Percentiles rank a stretch among this genome's conserved stretches.
Conservation (phyloP, 2,113 vertebrate genomes). For the Cyphomyrus plagiostoma region DNA sequence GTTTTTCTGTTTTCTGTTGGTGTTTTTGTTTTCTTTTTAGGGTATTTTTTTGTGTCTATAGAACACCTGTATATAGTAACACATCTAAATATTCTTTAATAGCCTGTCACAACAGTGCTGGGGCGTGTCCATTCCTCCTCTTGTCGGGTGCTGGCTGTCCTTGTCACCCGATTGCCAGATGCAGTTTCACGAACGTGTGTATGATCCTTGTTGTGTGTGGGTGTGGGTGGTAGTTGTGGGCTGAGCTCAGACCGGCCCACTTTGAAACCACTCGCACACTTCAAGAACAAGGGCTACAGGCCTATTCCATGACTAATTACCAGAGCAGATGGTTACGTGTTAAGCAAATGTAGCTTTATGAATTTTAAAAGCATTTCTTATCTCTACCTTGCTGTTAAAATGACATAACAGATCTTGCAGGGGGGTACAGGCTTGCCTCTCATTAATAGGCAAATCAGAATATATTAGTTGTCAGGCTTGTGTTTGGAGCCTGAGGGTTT, state of each 20-base stretch:
- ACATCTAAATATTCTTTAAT: not conserved
- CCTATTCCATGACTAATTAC: not conserved
- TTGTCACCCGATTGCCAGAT: not conserved
- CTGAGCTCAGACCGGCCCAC: not conserved
- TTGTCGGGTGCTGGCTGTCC: not conserved
- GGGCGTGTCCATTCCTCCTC: not conserved
- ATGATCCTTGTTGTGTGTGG: not conserved
- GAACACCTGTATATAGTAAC: not conserved
- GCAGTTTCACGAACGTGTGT: not conserved
- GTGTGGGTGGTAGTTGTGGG: not conserved
- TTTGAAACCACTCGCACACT: not conserved
- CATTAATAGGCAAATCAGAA: not conserved
- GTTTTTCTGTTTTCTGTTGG: not conserved
- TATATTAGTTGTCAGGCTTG: not conserved
- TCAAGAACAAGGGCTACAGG: not conserved
- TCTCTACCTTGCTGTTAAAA: not conserved
- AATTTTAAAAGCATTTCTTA: not conserved
- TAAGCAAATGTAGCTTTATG: not conserved
- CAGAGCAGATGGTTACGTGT: conserved; percentile 2
- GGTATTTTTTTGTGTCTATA: not conserved
- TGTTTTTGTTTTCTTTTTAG: not conserved
- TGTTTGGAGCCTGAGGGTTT: not conserved
- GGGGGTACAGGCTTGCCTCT: not conserved
- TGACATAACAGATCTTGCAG: not conserved
- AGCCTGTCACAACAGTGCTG: not conserved